Evolutionary conservation across 2,113 vertebrate genomes (phyloP).

Genomic region (Epinephelus lanceolatus): DNA sequence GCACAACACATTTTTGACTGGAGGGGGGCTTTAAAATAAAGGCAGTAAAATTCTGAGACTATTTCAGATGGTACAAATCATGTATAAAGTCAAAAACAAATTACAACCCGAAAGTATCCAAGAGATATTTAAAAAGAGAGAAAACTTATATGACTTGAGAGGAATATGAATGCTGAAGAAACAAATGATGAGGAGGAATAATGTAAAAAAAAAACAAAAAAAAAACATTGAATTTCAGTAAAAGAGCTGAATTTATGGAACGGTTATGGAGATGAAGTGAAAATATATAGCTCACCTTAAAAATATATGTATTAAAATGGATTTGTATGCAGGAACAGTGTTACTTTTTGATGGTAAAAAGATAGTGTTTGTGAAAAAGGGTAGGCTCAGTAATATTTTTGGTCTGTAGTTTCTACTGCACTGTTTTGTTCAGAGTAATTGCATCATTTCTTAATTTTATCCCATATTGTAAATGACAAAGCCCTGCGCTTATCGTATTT

Average conservation of each 20-base stretch:
- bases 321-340: no score
- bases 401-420: not conserved
- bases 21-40: constrained; percentile 6
- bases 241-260: not conserved
- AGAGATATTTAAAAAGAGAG: not conserved
- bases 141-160: not conserved
- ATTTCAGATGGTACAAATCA: not conserved
- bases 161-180: not conserved
- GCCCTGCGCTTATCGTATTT: not conserved
- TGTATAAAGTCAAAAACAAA: not conserved
- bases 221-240: not conserved
- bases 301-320: not conserved
- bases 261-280: not conserved
- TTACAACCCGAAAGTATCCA: not conserved
- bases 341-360: not conserved
- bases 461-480: not conserved
- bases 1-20: not conserved
- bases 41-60: constrained; percentile 6
- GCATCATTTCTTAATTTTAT: not conserved
- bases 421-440: not conserved
- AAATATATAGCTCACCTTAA: not conserved
- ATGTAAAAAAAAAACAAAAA: not conserved
- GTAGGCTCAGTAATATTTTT: not conserved
- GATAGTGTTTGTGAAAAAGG: not conserved
- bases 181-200: not conserved